Percentiles rank a stretch among this genome's conserved stretches.
phyloP scores from a whole-genome alignment of 92 coral and sea anemone genomes.

The Metridium senile region DNA sequence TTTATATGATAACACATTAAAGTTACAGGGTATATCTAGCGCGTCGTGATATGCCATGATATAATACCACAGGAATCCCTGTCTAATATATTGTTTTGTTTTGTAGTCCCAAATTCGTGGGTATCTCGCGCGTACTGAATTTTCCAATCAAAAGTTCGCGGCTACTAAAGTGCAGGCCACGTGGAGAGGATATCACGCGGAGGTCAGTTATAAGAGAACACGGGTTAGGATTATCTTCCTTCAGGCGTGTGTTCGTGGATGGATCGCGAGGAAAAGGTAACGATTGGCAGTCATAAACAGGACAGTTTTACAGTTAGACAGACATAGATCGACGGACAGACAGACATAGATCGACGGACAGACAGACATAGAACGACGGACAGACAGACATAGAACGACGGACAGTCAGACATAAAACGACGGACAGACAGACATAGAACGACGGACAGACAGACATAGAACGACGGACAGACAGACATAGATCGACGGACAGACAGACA shows the following conservation, averaged over 20 bases:
- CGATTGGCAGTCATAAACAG: conserved; percentile 7
- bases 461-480: too few species aligned
- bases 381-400: too few species aligned
- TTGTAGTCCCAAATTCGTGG: conserved; percentile 72
- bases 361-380: too few species aligned
- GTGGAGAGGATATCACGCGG: conserved; percentile 83
- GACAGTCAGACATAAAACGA: too few species aligned
- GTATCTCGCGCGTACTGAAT: conserved; percentile 64
- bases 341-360: too few species aligned
- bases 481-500: too few species aligned
- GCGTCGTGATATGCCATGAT: too few species aligned
- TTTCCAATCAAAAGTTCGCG: conserved; percentile 63
- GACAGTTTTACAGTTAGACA: too few species aligned
- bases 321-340: background rate
- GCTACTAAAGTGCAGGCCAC: conserved; percentile 83
- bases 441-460: too few species aligned
- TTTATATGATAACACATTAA: too few species aligned
- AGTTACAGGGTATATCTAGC: too few species aligned
- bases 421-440: too few species aligned
- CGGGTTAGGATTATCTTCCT: conserved; percentile 54
- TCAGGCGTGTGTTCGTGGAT: conserved; percentile 68
- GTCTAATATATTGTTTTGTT: background rate
- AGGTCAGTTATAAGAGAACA: conserved; percentile 51
- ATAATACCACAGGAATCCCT: background rate
- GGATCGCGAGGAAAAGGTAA: conserved; percentile 73